Percentiles rank a stretch among this genome's conserved stretches.
Evolutionary conservation across 2,797 vertebrate genomes (phyloP).

Genomic region (Gymnothorax javanicus): DNA sequence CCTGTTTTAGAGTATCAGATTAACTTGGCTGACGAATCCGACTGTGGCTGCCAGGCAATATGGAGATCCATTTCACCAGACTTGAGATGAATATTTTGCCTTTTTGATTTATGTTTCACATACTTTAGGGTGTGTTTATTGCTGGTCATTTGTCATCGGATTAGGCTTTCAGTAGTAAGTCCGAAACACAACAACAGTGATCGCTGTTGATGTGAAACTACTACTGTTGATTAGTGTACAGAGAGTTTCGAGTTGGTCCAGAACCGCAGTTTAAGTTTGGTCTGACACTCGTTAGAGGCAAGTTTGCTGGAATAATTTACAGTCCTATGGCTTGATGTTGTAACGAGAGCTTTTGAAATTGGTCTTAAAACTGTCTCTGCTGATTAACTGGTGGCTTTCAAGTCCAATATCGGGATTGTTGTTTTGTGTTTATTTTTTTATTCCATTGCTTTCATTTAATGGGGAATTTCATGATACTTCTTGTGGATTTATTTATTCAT

Average conservation of each 20-base stretch:
- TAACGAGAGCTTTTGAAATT: background rate
- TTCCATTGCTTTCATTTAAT: conserved; percentile 10
- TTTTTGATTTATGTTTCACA: background rate
- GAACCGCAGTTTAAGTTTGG: background rate
- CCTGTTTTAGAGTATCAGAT: background rate
- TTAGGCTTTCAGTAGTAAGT: background rate
- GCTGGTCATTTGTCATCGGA: background rate
- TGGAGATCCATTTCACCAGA: conserved; percentile 15
- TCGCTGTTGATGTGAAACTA: background rate
- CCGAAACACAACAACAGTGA: background rate
- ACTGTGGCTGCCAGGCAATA: background rate
- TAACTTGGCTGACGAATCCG: conserved; percentile 13
- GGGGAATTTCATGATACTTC: conserved; percentile 31
- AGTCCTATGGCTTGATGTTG: background rate
- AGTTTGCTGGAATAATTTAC: background rate
- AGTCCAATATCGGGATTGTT: background rate
- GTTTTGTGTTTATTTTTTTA: background rate
- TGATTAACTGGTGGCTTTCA: conserved; percentile 32
- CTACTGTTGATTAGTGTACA: background rate
- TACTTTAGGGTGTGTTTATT: background rate
- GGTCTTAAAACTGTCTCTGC: background rate
- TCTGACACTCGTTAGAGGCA: background rate
- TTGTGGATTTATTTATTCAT: background rate
- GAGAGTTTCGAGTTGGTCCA: background rate
- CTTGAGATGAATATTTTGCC: background rate